A percentile compares a stretch with the other conserved stretches of the same genome.
These are phyloP conservation scores for Sciurus carolinensis DNA, from an alignment of 2,797 vertebrate genomes.

Conservation along the genomic window DNA sequence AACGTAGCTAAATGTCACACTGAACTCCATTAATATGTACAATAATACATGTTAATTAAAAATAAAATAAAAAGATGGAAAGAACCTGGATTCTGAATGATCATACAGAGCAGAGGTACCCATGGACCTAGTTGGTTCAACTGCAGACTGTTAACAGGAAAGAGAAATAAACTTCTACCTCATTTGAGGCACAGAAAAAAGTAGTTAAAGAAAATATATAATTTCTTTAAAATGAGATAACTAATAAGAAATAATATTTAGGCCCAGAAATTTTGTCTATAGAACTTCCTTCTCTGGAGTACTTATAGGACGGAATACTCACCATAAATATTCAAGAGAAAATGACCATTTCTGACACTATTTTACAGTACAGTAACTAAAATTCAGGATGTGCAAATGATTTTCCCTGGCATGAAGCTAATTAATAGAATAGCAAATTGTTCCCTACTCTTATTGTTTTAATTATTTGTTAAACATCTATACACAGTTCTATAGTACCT, in stretches of 20 bases:
- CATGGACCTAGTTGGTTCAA: not conserved
- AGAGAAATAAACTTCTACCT: not conserved
- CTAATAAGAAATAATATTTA: constrained; percentile 54
- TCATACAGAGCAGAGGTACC: not conserved
- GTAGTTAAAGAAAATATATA: not conserved
- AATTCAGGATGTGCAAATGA: not conserved
- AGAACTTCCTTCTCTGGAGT: constrained; percentile 25
- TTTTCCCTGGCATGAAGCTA: not conserved
- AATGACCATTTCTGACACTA: not conserved
- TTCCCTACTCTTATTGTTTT: not conserved
- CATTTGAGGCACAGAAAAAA: not conserved
- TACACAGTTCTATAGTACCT: not conserved
- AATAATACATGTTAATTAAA: not conserved
- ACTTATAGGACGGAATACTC: not conserved
- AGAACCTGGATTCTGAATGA: not conserved
- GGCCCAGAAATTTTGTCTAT: constrained; percentile 28
- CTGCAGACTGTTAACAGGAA: too few species aligned
- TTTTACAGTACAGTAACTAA: constrained; percentile 21
- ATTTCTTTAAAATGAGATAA: constrained; percentile 4
- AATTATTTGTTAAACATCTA: not conserved
- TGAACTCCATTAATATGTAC: not conserved
- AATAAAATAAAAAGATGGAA: not conserved
- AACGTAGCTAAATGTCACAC: not conserved
- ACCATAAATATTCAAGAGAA: not conserved
- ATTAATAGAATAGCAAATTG: not conserved